Conservation (phyloP, 2,797 vertebrate genomes). For the Pelochelys cantorii region DNA sequence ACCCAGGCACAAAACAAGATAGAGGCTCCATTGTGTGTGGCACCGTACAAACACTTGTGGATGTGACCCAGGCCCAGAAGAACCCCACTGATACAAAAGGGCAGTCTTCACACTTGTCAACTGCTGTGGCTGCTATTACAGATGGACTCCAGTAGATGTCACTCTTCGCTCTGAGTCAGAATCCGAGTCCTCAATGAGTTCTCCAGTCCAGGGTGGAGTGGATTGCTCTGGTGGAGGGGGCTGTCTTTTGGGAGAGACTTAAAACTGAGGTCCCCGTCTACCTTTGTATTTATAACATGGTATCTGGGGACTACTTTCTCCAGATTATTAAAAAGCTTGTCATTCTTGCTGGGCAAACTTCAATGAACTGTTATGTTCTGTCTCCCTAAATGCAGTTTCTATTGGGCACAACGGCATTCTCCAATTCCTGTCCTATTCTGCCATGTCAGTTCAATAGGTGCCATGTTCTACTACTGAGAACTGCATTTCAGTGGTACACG, state of each 20-base stretch:
- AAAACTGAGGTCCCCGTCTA: background rate
- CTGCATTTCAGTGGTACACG: background rate
- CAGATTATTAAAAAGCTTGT: background rate
- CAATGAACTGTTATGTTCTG: background rate
- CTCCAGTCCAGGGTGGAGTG: background rate
- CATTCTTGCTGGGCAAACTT: background rate
- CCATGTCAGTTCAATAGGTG: background rate
- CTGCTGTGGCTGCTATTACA: background rate
- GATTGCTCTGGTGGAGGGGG: background rate
- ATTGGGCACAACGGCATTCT: background rate
- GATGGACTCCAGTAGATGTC: background rate
- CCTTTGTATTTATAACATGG: background rate
- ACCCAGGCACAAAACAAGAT: background rate
- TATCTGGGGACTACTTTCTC: background rate
- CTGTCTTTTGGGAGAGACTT: background rate
- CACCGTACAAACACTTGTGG: background rate
- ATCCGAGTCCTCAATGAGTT: background rate
- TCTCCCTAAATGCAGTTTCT: background rate
- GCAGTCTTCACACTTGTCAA: background rate
- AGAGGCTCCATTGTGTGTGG: background rate
- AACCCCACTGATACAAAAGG: background rate
- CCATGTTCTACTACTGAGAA: background rate
- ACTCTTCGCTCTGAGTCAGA: background rate
- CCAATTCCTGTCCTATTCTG: rapidly evolving
- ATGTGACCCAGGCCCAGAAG: background rate